Evolutionary conservation across 2,113 vertebrate genomes (phyloP).

Genomic region (Tetrao urogallus): DNA sequence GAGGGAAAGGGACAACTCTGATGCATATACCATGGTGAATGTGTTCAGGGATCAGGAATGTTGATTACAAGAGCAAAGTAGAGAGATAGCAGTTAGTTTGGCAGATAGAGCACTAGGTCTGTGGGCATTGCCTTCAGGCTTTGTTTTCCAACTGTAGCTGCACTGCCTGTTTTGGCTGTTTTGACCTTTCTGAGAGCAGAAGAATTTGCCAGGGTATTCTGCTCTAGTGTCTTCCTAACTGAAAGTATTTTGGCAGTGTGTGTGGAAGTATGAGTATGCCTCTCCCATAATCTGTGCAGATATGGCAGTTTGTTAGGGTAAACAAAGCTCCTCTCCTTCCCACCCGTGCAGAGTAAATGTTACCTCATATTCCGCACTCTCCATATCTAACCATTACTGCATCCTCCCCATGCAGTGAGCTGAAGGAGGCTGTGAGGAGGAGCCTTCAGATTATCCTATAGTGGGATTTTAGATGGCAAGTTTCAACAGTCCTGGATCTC

Average conservation of each 20-base stretch:
- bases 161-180: neutral
- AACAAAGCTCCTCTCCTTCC: neutral
- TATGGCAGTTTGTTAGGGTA: accelerated
- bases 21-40: neutral
- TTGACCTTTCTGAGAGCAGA: neutral
- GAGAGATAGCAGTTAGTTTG: neutral
- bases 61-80: neutral
- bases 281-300: accelerated
- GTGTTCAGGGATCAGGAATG: neutral
- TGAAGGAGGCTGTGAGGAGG: neutral
- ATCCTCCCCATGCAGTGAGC: neutral
- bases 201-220: neutral
- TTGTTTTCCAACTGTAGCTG: neutral
- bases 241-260: neutral
- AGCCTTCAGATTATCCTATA: neutral
- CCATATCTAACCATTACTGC: neutral
- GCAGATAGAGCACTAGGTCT: neutral
- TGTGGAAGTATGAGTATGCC: neutral
- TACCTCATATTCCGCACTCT: neutral
- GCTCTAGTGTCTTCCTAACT: neutral
- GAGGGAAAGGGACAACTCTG: neutral
- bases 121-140: accelerated
- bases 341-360: neutral
- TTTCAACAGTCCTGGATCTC: accelerated
- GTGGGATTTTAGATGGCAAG: neutral